phyloP scores from a whole-genome alignment of 2,797 vertebrate species.

The Galagoides demidoff region DNA sequence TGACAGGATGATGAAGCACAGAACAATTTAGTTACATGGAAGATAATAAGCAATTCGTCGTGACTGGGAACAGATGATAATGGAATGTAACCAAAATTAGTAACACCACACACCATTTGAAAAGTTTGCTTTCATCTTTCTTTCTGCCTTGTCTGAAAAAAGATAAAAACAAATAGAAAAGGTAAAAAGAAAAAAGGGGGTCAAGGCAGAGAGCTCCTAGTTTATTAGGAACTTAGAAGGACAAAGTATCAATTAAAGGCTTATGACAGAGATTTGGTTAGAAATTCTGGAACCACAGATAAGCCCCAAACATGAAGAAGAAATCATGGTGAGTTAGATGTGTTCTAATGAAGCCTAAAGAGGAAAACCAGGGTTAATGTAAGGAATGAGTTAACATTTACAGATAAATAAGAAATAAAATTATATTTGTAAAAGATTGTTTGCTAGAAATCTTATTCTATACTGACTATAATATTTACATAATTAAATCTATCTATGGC shows the following conservation, averaged over 20 bases:
- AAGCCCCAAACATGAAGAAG: neutral
- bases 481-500: neutral
- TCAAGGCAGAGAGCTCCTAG: neutral
- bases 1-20: neutral
- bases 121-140: neutral
- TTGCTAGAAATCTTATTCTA: slow-evolving; percentile 48
- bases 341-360: neutral
- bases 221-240: neutral
- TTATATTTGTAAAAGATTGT: neutral
- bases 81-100: neutral
- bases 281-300: neutral
- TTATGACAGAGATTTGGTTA: neutral
- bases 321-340: neutral
- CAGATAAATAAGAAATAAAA: neutral
- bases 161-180: slow-evolving; percentile 17
- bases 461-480: slow-evolving; percentile 3
- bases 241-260: neutral
- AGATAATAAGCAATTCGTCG: neutral
- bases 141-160: slow-evolving; percentile 14
- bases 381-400: neutral
- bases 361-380: neutral
- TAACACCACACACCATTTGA: neutral
- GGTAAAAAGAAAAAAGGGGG: neutral
- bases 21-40: neutral
- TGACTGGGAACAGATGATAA: neutral